A percentile compares a stretch with the other conserved stretches of the same genome.
Conservation (phyloP, 2,113 vertebrate species). For the human (Homo sapiens) region GRCh38 chr18:31340001-31340500, state of each 20-base stretch:
- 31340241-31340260: background rate
- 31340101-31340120: background rate
- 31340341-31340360: no score
- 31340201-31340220: background rate
- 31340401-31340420: no score
- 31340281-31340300: background rate
- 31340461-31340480: no score
- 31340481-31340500: no score
- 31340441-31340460: no score
- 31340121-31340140: background rate
- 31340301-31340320: background rate
- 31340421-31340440: no score
- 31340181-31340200: background rate
- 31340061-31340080: background rate
- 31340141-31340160: background rate
- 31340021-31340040: slow-evolving; percentile 81
- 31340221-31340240: background rate
- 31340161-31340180: background rate
- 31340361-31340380: no score
- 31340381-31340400: no score
- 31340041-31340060: background rate
- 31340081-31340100: background rate
- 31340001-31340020: slow-evolving; percentile 80
- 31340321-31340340: no score
- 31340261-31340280: background rate